Conservation (phyloP, 2,888 invertebrate species). For the Bombyx huttoni region DNA sequence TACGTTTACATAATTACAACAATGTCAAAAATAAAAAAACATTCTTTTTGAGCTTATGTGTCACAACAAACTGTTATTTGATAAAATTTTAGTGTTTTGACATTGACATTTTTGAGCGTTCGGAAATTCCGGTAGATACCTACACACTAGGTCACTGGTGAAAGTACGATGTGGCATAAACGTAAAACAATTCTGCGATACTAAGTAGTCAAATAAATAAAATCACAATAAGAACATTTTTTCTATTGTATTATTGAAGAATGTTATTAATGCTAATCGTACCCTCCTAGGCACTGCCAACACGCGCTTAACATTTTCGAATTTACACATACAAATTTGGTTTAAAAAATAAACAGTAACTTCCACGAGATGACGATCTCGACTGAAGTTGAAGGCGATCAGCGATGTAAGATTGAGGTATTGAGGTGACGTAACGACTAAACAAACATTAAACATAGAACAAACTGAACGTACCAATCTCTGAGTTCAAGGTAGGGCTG, state of each 20-base stretch:
- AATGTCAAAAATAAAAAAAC: too few relatives aligned
- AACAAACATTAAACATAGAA: conserved; percentile 32
- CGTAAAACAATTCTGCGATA: too few relatives aligned
- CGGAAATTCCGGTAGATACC: too few relatives aligned
- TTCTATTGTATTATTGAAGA: background rate
- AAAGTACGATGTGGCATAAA: too few relatives aligned
- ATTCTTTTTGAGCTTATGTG: too few relatives aligned
- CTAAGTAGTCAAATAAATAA: too few relatives aligned
- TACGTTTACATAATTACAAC: too few relatives aligned
- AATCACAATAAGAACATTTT: too few relatives aligned
- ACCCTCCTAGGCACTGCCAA: conserved; percentile 58
- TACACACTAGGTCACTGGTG: too few relatives aligned
- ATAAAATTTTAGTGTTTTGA: too few relatives aligned
- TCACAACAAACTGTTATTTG: too few relatives aligned
- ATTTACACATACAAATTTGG: conserved; percentile 19
- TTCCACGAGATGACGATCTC: conserved; percentile 20
- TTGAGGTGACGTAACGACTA: conserved; percentile 53
- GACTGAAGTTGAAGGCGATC: conserved; percentile 19
- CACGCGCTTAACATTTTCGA: conserved; percentile 56
- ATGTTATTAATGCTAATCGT: conserved; percentile 17
- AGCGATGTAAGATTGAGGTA: conserved; percentile 22
- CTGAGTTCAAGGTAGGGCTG: background rate
- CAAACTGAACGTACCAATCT: background rate
- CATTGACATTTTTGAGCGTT: too few relatives aligned
- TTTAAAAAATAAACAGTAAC: conserved; percentile 19